Evolutionary conservation across 2,888 invertebrate species (phyloP), one percentile per base, ranked within the genome.

Genomic region (Stenotaenia linearis): DNA sequence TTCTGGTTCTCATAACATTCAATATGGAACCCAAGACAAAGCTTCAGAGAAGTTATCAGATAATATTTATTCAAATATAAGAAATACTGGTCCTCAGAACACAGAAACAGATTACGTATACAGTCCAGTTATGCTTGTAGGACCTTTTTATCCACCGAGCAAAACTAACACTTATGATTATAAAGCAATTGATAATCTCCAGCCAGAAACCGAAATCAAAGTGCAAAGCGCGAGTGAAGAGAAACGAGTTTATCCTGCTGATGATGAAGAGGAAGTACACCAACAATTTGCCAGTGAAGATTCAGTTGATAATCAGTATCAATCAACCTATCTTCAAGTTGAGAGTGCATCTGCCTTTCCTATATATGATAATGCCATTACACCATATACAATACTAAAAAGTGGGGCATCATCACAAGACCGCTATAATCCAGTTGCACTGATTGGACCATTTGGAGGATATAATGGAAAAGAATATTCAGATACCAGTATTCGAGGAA

Each of bases 41-140:
- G 56, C 21, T n/a, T 21, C 56, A 18, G 1, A 23, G n/a, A 75
- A 75, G 28, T 28, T 15, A 23, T 25, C 75, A n/a, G 40, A 40
- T 23, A 35, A 75, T 15, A 12, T 9, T 4, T n/a, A 75, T 75
- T 32, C 28, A 1, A 10, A n/a, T 0, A n/a, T 35, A 4, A 15
- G 30, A 30, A 28, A n/a, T 28, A n/a, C 75, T n/a, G 18, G 15
- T 75, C 4, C 23, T 4, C 12, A 35, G 7, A 21, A 40, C 25
- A 25, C 28, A 3, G 6, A 35, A 7, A 1, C 21, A 1, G 25
- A n/a, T 50, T 56, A 78, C 56, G 78, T 50, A n/a, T 78, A 78
- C 25, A 78, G 50, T 10, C 78, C 78, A 9, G 78, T 78, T 25
- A 9, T 78, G 28, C 40, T 78, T 18, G 78, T 78, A 4, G 78